phyloP scores from a whole-genome alignment of 2,113 vertebrate genomes.

The Mesocricetus auratus region DNA sequence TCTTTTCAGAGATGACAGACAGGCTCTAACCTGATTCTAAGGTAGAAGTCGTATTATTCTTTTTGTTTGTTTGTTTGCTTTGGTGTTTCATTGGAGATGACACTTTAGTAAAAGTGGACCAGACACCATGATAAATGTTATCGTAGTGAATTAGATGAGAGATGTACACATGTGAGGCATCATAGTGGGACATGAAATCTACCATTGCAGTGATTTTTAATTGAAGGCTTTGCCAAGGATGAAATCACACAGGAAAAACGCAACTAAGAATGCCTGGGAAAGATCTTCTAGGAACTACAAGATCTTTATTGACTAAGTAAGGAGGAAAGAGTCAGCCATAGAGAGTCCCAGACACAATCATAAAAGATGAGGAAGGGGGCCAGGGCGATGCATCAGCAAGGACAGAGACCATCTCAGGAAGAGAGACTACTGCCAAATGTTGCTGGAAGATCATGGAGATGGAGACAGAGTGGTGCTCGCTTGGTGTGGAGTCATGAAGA shows the following conservation, averaged over 20 bases:
- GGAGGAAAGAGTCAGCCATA: neutral
- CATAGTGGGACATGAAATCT: neutral
- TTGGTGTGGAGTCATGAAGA: neutral
- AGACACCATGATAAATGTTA: neutral
- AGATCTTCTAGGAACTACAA: neutral
- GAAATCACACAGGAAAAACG: neutral
- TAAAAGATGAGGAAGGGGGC: neutral
- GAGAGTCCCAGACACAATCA: neutral
- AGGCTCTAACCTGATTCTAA: neutral
- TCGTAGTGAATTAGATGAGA: neutral
- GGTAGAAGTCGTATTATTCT: neutral
- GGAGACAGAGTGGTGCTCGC: neutral
- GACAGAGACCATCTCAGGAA: neutral
- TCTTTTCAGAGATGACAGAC: neutral
- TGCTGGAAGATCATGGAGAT: neutral
- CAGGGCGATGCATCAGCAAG: neutral
- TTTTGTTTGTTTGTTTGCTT: neutral
- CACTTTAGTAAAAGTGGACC: constrained; percentile 11
- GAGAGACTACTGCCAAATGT: no score
- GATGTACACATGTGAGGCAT: neutral
- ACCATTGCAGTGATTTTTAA: constrained; percentile 1
- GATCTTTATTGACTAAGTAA: neutral
- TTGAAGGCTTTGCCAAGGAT: neutral
- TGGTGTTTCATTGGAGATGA: neutral
- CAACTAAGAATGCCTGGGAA: neutral